phyloP scores from a whole-genome alignment of 2,888 invertebrate species.

The Diarsia mendica region DNA sequence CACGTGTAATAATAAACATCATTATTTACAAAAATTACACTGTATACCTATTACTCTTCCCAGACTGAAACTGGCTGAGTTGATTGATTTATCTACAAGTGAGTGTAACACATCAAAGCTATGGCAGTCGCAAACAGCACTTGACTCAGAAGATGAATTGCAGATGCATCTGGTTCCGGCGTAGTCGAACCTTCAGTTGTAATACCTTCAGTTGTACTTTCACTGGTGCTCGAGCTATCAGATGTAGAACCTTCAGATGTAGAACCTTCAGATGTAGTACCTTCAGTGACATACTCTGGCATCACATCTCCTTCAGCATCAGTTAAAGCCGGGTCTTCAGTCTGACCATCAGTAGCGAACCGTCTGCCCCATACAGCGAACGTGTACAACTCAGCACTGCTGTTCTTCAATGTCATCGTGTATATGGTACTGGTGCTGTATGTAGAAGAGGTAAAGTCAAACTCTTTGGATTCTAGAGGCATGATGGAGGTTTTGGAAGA shows the following conservation, averaged over 20 bases:
- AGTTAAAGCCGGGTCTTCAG: slow-evolving; percentile 72
- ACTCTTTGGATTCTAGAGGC: slow-evolving; percentile 83
- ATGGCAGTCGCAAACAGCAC: slow-evolving; percentile 49
- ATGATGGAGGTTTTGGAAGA: slow-evolving; percentile 86
- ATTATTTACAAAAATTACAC: not conserved
- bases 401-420: slow-evolving; percentile 70
- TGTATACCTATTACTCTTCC: not conserved
- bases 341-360: slow-evolving; percentile 83
- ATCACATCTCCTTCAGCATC: slow-evolving; percentile 42
- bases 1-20: not conserved
- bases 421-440: slow-evolving; percentile 65
- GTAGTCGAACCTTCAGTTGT: slow-evolving; percentile 1
- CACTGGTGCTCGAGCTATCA: not conserved
- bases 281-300: slow-evolving; percentile 1
- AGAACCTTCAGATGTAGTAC: not conserved
- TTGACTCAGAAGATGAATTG: slow-evolving; percentile 48
- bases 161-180: slow-evolving; percentile 33
- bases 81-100: slow-evolving; percentile 23
- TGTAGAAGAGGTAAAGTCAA: slow-evolving; percentile 68
- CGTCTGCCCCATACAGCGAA: slow-evolving; percentile 90
- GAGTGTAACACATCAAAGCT: slow-evolving; percentile 29
- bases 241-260: not conserved
- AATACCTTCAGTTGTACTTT: not conserved
- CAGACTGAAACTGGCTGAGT: not conserved
- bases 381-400: slow-evolving; percentile 80